Evolutionary conservation across 2,797 vertebrate genomes (phyloP), one percentile per base, ranked within the genome.

Genomic region (Pipistrellus pygmaeus): DNA sequence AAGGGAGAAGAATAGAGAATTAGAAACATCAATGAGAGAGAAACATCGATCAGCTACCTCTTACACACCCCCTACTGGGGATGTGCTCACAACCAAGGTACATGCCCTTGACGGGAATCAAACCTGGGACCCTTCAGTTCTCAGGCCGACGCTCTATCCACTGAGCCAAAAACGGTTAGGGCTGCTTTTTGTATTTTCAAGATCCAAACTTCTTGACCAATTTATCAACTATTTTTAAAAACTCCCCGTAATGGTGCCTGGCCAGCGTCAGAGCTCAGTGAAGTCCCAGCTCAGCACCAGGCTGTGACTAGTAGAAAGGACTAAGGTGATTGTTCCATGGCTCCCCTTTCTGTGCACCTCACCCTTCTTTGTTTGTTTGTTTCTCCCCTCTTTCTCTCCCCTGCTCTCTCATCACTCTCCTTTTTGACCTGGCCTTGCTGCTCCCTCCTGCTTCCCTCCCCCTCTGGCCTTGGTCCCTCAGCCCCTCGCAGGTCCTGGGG

Each of bases 401-500:
- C 41, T 15, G 6, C 53, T 51, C 62, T 44, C 68, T 44, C 46
- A 7, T n/a, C 13, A 9, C 11, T 44, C 60, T 30, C 60, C 75
- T 90, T 83, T 46, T 30, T 1, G 17, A 30, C 8, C 10, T 3
- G 1, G 14, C 32, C 89, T 82, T 30, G 8, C 25, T 0, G 1
- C 41, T 5, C 14, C 13, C 20, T 12, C 15, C 64, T 30, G 78
- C 11, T 78, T 62, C 60, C 30, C 12, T 14, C 0, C 2, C 46
- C 46, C 68, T 55, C 85, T 87, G 38, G 10, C 6, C 62, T 84
- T 13, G 5, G 0, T 82, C 84, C 46, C 82, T 0, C 96, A 98
- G 97, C 62, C 86, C 44, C 41, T 12, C 85, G 14, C 55, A 92
- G 51, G 77, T 94, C 98, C 15, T 98, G 98, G 77, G 99, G 98